These are phyloP conservation scores for Gymnoscopelus microlampas DNA, from an alignment of 2,797 vertebrate genomes.

Conservation along the genomic window DNA sequence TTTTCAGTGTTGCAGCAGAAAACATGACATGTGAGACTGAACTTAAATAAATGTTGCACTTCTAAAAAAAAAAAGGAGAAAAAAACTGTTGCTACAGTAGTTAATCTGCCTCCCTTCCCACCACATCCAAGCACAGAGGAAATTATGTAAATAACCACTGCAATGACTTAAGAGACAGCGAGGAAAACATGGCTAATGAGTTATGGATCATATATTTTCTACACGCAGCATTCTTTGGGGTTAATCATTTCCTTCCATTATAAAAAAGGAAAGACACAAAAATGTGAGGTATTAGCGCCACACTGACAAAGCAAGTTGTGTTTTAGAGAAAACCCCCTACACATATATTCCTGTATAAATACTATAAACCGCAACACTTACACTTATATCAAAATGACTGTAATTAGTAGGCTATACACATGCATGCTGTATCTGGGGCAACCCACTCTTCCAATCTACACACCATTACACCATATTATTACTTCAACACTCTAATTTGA, in stretches of 20 bases:
- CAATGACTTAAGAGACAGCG: constrained; percentile 63
- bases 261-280: too few relatives aligned
- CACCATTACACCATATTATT: not conserved
- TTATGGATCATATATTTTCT: constrained; percentile 9
- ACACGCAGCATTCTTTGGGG: constrained; percentile 9
- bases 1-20: too few relatives aligned
- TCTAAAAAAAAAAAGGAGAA: constrained; percentile 51
- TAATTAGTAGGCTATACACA: too few relatives aligned
- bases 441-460: constrained; percentile 6
- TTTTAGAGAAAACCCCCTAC: not conserved
- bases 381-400: not conserved
- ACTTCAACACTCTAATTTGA: constrained; percentile 14
- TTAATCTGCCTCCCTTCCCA: constrained; percentile 72
- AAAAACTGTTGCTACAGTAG: too few relatives aligned
- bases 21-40: constrained; percentile 50
- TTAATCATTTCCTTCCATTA: too few relatives aligned
- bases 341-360: not conserved
- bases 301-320: too few relatives aligned
- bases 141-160: constrained; percentile 58
- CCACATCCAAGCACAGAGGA: constrained; percentile 62
- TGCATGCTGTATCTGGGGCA: not conserved
- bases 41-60: constrained; percentile 58
- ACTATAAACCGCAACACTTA: not conserved
- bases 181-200: constrained; percentile 44
- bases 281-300: too few relatives aligned